Conservation (phyloP, 1,140 invertebrate species). For the Kradibia gibbosae region DNA sequence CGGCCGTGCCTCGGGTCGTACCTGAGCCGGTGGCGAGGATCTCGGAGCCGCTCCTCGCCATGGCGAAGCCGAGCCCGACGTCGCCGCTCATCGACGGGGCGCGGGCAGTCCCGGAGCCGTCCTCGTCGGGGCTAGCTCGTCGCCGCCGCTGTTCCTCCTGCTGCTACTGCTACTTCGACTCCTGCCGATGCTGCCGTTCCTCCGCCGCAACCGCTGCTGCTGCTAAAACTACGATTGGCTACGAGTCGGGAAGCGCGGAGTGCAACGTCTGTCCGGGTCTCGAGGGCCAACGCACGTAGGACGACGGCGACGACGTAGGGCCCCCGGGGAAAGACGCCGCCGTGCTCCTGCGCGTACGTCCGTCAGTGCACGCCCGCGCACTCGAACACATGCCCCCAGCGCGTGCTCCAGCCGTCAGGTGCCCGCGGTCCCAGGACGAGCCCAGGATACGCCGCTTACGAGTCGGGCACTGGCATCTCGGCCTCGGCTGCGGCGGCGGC, state of each 20-base stretch:
- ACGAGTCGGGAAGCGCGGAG: neutral
- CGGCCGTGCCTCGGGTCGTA: neutral
- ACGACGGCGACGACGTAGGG: neutral
- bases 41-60: neutral
- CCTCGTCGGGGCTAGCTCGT: neutral
- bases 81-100: neutral
- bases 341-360: neutral
- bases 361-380: neutral
- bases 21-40: neutral
- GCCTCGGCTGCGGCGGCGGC: neutral
- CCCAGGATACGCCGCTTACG: neutral
- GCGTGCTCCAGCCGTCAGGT: neutral
- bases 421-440: too few species aligned
- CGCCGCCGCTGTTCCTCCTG: neutral
- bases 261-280: neutral
- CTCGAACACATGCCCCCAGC: slow-evolving; percentile 10
- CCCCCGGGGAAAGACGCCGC: neutral
- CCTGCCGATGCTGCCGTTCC: neutral
- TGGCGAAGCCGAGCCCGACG: neutral
- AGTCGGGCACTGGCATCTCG: neutral
- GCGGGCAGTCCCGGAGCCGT: too few species aligned
- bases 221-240: neutral
- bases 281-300: neutral
- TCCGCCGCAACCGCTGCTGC: neutral
- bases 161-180: neutral